Conservation (phyloP, 2,888 invertebrate species). For the Andrena trimmerana region DNA sequence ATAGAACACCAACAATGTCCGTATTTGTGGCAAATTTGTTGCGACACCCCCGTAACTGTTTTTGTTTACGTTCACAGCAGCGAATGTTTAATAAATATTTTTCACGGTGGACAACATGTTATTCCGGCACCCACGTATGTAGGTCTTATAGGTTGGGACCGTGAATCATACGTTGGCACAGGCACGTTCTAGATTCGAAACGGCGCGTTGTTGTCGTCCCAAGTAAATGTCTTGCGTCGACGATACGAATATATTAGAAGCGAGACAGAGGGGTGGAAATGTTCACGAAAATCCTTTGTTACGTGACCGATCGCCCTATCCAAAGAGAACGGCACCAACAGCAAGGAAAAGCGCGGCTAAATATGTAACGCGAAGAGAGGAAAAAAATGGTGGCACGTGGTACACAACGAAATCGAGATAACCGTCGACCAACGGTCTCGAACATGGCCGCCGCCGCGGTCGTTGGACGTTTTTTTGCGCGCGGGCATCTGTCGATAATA, state of each 20-base stretch:
- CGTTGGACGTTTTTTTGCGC: conserved; percentile 25
- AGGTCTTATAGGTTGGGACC: conserved; percentile 31
- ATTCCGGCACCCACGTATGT: conserved; percentile 34
- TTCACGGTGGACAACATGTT: neutral
- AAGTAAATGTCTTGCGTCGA: neutral
- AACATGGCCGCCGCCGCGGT: conserved; percentile 54
- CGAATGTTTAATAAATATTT: neutral
- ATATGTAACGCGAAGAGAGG: neutral
- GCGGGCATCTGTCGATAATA: conserved; percentile 35
- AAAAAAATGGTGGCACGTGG: conserved; percentile 57
- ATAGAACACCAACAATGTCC: too few relatives aligned
- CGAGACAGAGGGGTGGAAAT: neutral
- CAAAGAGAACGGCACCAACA: neutral
- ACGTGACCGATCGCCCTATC: neutral
- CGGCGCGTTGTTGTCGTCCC: conserved; percentile 7
- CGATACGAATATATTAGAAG: neutral
- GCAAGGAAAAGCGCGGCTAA: neutral
- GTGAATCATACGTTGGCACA: conserved; percentile 58
- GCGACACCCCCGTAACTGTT: too few relatives aligned
- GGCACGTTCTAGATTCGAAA: conserved; percentile 28
- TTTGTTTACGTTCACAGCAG: neutral
- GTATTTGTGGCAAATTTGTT: too few relatives aligned
- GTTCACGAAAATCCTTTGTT: neutral
- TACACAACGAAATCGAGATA: conserved; percentile 55
- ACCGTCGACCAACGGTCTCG: conserved; percentile 35